A percentile compares a stretch with the other conserved stretches of the same genome.
Conservation (phyloP, 2,888 invertebrate species). For the Himalopsyche tibetana region DNA sequence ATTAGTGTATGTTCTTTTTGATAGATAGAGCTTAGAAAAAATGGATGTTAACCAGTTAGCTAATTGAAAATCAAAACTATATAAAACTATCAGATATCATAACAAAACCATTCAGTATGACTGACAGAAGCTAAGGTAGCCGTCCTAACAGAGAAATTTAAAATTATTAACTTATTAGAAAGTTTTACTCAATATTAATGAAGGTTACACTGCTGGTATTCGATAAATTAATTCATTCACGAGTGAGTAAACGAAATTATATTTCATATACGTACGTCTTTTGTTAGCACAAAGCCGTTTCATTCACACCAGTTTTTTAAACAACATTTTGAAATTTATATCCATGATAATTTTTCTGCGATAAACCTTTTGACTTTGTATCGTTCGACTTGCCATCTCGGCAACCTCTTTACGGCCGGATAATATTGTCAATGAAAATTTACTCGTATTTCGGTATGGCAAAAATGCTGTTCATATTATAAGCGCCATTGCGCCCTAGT, state of each 20-base stretch:
- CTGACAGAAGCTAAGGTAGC: no score
- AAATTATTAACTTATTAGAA: not conserved
- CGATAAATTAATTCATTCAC: conserved; percentile 22
- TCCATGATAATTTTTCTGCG: conserved; percentile 8
- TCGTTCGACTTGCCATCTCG: not conserved
- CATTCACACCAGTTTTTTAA: conserved; percentile 8
- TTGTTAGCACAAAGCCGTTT: conserved; percentile 8
- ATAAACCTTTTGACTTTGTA: conserved; percentile 18
- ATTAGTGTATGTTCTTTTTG: no score
- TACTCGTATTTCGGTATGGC: no score
- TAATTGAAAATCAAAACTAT: no score
- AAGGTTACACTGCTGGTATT: conserved; percentile 32
- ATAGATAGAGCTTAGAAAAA: no score
- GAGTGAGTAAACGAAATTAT: not conserved
- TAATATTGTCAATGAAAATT: no score
- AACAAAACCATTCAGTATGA: no score
- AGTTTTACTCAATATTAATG: not conserved
- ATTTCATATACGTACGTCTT: not conserved
- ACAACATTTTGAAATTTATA: conserved; percentile 2
- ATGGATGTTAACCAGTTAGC: no score
- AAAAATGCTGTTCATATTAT: no score
- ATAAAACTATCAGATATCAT: no score
- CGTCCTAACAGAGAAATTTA: no score
- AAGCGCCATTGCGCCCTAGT: no score
- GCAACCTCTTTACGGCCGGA: not conserved